phyloP scores from a whole-genome alignment of 2,888 invertebrate species.

The Drosophila buzzatii region DNA sequence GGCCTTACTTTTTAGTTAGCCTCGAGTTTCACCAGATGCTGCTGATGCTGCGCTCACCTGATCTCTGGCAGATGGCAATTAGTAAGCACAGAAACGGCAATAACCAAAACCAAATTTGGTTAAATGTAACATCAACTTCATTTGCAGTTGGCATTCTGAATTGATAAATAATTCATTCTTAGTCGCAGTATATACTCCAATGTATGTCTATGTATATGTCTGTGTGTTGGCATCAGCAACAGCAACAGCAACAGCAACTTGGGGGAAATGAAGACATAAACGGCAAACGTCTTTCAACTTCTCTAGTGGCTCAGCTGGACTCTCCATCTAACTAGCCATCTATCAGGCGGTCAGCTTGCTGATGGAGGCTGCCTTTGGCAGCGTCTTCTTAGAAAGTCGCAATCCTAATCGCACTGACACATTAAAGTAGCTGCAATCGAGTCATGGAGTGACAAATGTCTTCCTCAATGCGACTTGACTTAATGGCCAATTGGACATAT shows the following conservation, averaged over 20 bases:
- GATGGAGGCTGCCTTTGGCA: conserved; percentile 8
- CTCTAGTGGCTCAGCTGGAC: conserved; percentile 26
- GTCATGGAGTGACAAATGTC: conserved; percentile 75
- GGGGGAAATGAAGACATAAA: conserved; percentile 79
- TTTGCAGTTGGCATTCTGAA: conserved; percentile 69
- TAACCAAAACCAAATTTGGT: conserved; percentile 71
- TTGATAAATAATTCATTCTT: conserved; percentile 79
- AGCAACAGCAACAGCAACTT: conserved; percentile 51
- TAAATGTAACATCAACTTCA: conserved; percentile 82
- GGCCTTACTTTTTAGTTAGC: conserved; percentile 55
- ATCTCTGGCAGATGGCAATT: conserved; percentile 61
- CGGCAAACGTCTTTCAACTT: conserved; percentile 45
- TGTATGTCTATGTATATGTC: not conserved
- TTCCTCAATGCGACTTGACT: conserved; percentile 76
- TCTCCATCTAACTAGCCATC: conserved; percentile 1
- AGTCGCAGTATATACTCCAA: conserved; percentile 23
- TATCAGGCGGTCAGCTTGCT: conserved; percentile 24
- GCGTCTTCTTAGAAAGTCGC: conserved; percentile 79
- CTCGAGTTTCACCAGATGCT: conserved; percentile 66
- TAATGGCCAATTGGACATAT: conserved; percentile 68
- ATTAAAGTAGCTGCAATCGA: conserved; percentile 60
- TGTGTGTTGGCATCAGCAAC: conserved; percentile 34
- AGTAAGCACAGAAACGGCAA: conserved; percentile 56
- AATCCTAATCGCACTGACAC: conserved; percentile 59
- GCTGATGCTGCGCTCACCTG: conserved; percentile 9